Evolutionary conservation across 2,888 invertebrate genomes (phyloP), one percentile per base, ranked within the genome.

Genomic region (Eilema sororculum): DNA sequence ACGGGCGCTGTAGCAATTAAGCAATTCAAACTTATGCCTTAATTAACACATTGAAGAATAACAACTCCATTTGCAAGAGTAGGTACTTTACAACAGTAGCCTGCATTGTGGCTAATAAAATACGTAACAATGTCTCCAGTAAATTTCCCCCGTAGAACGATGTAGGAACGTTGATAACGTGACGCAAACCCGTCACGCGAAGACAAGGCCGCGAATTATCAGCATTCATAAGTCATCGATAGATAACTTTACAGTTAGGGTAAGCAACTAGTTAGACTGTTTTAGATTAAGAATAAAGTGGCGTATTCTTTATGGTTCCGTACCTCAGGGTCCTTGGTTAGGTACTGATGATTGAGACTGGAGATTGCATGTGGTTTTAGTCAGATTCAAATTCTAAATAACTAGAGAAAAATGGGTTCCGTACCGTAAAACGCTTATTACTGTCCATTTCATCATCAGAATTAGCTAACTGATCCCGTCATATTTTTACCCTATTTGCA

Each of bases 131-230:
- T 83, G 78, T 81, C 79, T 84, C 72, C 81, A 81, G 85, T 88
- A 87, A 87, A 87, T 87, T 85, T 84, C 72, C 41, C 84, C 78
- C 74, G 78, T 79, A 80, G 81, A 84, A 86, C 83, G 88, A 88
- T 88, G 83, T 81, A 80, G 81, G 79, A 81, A 84, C 82, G 80
- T 79, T 83, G 87, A 87, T 87, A 89, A 87, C 79, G 84, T 83
- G 81, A 86, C 80, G 79, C 81, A 79, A 85, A 85, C 81, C 77
- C 85, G 86, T 86, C 89, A 89, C 90, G 89, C 87, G 82, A 88
- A 84, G 82, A 87, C 84, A 83, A 86, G 81, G 81, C 80, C 82
- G 83, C 82, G 73, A 83, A 83, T 84, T 84, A 89, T 89, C 86
- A 87, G 85, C 82, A 82, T 85, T 86, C 86, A 89, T 89, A 87